phyloP scores from a whole-genome alignment of 2,888 invertebrate species.

The Cataglyphis altisquamis region DNA sequence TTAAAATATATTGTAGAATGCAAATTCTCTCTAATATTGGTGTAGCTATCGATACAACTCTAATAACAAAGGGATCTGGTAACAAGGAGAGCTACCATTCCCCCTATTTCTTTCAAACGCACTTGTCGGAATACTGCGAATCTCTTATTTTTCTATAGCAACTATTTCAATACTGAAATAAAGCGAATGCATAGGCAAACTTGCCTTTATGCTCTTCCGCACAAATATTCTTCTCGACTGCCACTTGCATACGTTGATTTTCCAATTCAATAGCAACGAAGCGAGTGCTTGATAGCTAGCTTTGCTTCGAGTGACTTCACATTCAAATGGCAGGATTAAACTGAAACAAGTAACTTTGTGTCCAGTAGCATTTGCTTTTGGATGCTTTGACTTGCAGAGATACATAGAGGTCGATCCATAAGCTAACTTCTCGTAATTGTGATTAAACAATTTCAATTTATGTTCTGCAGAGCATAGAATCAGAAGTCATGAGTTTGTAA shows the following conservation, averaged over 20 bases:
- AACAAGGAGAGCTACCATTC: conserved; percentile 11
- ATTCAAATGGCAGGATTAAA: conserved; percentile 33
- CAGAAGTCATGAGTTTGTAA: not conserved
- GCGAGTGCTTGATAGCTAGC: conserved; percentile 20
- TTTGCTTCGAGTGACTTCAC: conserved; percentile 38
- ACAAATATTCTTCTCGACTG: conserved; percentile 26
- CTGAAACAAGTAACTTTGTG: conserved; percentile 33
- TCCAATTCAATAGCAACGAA: conserved; percentile 35
- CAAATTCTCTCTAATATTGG: not conserved
- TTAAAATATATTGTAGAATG: not conserved
- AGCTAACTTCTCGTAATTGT: conserved; percentile 23
- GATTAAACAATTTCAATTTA: conserved; percentile 35
- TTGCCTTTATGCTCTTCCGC: conserved; percentile 9
- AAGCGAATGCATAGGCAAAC: conserved; percentile 46
- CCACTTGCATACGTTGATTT: conserved; percentile 36
- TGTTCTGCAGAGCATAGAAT: not conserved
- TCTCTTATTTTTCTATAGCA: conserved; percentile 60
- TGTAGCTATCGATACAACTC: not conserved
- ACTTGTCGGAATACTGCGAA: conserved; percentile 3
- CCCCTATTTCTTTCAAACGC: not conserved
- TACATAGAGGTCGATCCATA: conserved; percentile 36
- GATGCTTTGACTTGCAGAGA: conserved; percentile 33
- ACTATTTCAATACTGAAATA: conserved; percentile 51
- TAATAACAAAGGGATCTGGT: not conserved
- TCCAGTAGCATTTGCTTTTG: conserved; percentile 13